These are phyloP conservation scores for Psilopogon haemacephalus DNA, from an alignment of 2,113 vertebrate genomes.

Conservation along the genomic window DNA sequence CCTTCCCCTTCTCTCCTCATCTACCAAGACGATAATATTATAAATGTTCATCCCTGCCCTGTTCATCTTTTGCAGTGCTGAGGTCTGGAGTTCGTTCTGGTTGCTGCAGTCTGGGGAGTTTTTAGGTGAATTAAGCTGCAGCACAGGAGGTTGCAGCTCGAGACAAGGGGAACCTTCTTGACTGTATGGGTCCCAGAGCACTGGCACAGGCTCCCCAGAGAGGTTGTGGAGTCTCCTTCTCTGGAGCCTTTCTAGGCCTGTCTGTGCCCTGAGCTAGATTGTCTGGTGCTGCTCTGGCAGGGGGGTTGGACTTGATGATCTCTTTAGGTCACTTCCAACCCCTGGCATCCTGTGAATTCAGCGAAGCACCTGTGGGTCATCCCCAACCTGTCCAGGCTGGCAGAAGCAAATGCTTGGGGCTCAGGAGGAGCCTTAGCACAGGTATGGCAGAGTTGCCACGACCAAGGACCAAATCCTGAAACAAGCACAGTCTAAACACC, in stretches of 20 bases:
- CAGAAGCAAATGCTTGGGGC: background rate
- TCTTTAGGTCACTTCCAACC: too few relatives aligned
- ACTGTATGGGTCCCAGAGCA: too few relatives aligned
- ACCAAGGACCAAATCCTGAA: background rate
- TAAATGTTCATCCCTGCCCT: background rate
- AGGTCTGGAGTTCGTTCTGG: background rate
- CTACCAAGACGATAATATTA: background rate
- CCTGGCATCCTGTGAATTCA: background rate
- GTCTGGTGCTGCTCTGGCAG: too few relatives aligned
- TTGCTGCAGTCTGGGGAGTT: background rate
- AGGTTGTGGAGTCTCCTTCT: too few relatives aligned
- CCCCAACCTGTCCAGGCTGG: background rate
- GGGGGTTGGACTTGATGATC: too few relatives aligned
- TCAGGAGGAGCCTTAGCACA: background rate
- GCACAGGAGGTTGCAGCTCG: too few relatives aligned
- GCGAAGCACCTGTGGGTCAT: background rate
- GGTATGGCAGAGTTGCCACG: rapidly evolving
- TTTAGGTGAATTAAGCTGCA: background rate
- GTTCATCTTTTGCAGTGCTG: background rate
- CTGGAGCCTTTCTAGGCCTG: too few relatives aligned
- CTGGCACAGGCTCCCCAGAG: too few relatives aligned
- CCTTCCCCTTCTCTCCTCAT: background rate
- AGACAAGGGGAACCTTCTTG: too few relatives aligned
- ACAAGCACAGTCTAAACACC: background rate
- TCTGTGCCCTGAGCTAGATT: too few relatives aligned